Conservation (phyloP, 2,888 invertebrate species). For the Oligia strigilis region DNA sequence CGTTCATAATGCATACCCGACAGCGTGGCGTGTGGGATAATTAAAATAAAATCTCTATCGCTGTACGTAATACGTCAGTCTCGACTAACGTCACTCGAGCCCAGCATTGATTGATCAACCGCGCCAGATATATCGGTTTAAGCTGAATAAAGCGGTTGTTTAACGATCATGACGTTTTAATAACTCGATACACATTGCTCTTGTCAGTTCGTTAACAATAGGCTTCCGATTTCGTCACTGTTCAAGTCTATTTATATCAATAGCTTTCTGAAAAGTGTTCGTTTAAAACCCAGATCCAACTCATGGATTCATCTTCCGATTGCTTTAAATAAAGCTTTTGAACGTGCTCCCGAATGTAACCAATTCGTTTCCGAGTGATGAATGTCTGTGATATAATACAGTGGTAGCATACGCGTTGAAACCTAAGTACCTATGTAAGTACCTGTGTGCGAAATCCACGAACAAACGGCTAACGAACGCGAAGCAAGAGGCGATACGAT, state of each 20-base stretch:
- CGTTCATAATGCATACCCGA: slow-evolving; percentile 83
- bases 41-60: slow-evolving; percentile 70
- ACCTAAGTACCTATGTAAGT: slow-evolving; percentile 78
- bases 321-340: slow-evolving; percentile 46
- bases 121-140: slow-evolving; percentile 62
- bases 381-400: slow-evolving; percentile 74
- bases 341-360: slow-evolving; percentile 34
- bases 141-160: slow-evolving; percentile 54
- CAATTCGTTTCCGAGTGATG: slow-evolving; percentile 60
- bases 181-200: slow-evolving; percentile 44
- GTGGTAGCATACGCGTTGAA: slow-evolving; percentile 75
- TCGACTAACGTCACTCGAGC: slow-evolving; percentile 62
- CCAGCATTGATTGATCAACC: slow-evolving; percentile 65
- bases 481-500: slow-evolving; percentile 80
- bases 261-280: slow-evolving; percentile 18
- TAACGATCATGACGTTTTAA: slow-evolving; percentile 56
- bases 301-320: slow-evolving; percentile 38
- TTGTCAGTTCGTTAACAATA: slow-evolving; percentile 40
- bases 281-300: slow-evolving; percentile 16
- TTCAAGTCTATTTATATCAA: not conserved
- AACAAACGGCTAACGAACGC: slow-evolving; percentile 87
- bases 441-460: slow-evolving; percentile 77
- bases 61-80: slow-evolving; percentile 62
- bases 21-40: slow-evolving; percentile 72
- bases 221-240: slow-evolving; percentile 29